A percentile compares a stretch with the other conserved stretches of the same genome.
These are phyloP conservation scores for Teleogryllus occipitalis DNA, from an alignment of 1,140 invertebrate species.

Conservation along the genomic window DNA sequence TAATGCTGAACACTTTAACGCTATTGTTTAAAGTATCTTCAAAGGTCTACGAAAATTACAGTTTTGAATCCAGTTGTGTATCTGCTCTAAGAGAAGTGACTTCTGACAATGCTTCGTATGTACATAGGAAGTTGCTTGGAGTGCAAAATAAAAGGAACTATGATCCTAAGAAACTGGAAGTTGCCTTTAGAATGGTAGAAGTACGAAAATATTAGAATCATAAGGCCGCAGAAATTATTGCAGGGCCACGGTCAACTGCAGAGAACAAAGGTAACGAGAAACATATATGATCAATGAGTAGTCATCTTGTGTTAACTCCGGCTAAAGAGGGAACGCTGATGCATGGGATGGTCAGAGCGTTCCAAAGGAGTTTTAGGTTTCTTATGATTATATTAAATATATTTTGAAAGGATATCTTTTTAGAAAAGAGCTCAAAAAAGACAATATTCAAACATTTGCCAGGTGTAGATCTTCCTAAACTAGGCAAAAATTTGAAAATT, in stretches of 20 bases:
- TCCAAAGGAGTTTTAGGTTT: slow-evolving; percentile 27
- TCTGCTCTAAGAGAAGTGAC: too few species aligned
- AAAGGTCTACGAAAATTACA: too few species aligned
- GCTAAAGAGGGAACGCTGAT: background rate
- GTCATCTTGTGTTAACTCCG: too few species aligned
- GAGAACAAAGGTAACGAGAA: background rate
- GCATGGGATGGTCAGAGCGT: background rate
- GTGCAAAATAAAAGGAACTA: background rate
- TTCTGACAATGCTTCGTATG: too few species aligned
- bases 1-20: too few species aligned
- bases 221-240: background rate
- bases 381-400: slow-evolving; percentile 25
- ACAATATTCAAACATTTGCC: slow-evolving; percentile 30
- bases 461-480: slow-evolving; percentile 26
- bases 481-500: background rate
- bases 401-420: slow-evolving; percentile 31
- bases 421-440: slow-evolving; percentile 23
- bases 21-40: too few species aligned
- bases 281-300: too few species aligned
- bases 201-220: background rate
- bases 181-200: background rate
- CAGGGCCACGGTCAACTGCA: background rate
- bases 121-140: too few species aligned
- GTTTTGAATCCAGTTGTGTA: too few species aligned
- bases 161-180: background rate